These are phyloP conservation scores for Xenopus laevis DNA, from an alignment of 2,113 vertebrate genomes.

Conservation along the genomic window DNA sequence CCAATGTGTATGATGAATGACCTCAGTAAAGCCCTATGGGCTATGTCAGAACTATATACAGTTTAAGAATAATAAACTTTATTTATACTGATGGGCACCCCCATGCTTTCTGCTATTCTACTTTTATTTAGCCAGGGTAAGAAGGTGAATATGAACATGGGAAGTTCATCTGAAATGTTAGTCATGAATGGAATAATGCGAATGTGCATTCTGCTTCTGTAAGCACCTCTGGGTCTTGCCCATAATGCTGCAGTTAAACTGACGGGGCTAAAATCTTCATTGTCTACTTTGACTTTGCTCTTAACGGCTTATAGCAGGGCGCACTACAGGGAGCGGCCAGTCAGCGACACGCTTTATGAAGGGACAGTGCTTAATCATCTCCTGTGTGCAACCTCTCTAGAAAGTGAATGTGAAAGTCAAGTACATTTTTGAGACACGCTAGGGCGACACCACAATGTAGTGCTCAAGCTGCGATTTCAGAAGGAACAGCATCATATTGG, in stretches of 20 bases:
- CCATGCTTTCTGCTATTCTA: too few relatives aligned
- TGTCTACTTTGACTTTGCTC: constrained; percentile 59
- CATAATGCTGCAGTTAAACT: constrained; percentile 52
- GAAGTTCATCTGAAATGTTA: constrained; percentile 16
- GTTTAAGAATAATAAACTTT: too few relatives aligned
- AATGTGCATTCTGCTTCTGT: constrained; percentile 5
- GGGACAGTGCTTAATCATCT: constrained; percentile 52
- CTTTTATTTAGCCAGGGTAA: too few relatives aligned
- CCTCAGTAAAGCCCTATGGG: too few relatives aligned
- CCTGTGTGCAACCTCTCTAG: constrained; percentile 47
- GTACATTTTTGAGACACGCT: constrained; percentile 43
- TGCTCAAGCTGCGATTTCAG: constrained; percentile 49
- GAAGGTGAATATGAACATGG: too few relatives aligned
- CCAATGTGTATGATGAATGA: too few relatives aligned
- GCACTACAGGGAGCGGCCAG: constrained; percentile 39
- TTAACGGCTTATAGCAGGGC: constrained; percentile 48
- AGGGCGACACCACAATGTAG: constrained; percentile 41
- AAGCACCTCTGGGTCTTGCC: constrained; percentile 48
- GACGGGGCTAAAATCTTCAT: constrained; percentile 57
- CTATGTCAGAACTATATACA: too few relatives aligned
- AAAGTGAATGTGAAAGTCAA: constrained; percentile 53
- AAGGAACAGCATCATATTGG: constrained; percentile 67
- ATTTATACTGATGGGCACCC: too few relatives aligned
- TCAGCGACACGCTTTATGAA: constrained; percentile 39
- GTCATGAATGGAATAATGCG: constrained; percentile 20